Evolutionary conservation across 2,797 vertebrate species (phyloP), one percentile per base, ranked within the genome.

Genomic region (Naso thynnoides): DNA sequence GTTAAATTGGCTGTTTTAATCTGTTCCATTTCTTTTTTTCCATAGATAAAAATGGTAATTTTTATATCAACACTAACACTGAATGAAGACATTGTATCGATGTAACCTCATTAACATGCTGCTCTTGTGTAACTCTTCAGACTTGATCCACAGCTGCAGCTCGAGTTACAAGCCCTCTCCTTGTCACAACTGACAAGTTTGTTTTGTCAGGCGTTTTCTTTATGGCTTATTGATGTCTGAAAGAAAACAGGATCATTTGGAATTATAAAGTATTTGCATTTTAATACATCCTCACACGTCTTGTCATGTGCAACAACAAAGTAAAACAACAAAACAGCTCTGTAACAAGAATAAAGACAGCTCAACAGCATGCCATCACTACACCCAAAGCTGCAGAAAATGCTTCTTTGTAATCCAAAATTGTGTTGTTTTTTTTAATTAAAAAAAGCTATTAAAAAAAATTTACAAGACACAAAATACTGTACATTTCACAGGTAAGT

Each of bases 381-480:
- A 54, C 21, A 61, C 55, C 58, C 41, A 77, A 59, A 23, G 48
- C 36, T 70, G 52, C 56, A 65, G 29, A 67, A 77, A 84, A 76
- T 8, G 7, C 38, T 38, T 72, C 61, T 74, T 64, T 59, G 18
- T 67, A 21, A 49, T 73, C 70, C 23, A 58, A 86, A 78, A 68
- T 73, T n/a, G n/a, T 44, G 49, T 82, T 74, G 21, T 62, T 10
- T 61, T 58, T 62, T 61, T 76, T 91, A 84, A 86, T 73, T 89
- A 93, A 31, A 6, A 94, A 93, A 94, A 90, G 54, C 73, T 87
- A 89, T 82, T n/a, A n/a, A n/a, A n/a, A 91, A 89, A 92, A 90
- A 80, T 29, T 21, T 76, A 58, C 58, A 70, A 71, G 76, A 86
- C 82, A 91, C 88, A 93, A 94, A 93, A 93, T 92, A 92, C 92